Conservation (phyloP, 2,113 vertebrate species). For the Anhinga anhinga region DNA sequence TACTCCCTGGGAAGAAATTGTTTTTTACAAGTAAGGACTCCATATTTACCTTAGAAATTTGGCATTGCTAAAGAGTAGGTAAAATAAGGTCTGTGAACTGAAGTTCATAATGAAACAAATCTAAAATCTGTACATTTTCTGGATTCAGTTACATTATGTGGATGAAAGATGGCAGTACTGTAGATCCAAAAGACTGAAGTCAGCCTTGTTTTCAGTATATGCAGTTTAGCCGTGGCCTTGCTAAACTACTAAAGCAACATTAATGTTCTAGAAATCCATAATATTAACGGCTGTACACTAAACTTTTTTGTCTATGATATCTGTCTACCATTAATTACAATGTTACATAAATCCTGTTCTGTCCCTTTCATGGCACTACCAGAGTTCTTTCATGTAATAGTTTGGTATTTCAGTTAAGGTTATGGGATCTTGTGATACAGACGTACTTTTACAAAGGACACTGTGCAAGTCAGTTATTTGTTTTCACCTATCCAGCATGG, state of each 20-base stretch:
- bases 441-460: not conserved
- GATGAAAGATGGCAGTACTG: not conserved
- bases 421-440: not conserved
- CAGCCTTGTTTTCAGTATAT: not conserved
- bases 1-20: constrained; percentile 51
- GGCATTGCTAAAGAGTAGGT: not conserved
- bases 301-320: not conserved
- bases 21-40: constrained; percentile 13
- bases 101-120: not conserved
- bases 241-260: not conserved
- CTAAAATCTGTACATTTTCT: not conserved
- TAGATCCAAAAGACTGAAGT: not conserved
- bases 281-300: not conserved
- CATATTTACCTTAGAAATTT: not conserved
- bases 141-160: not conserved
- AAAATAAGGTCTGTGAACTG: not conserved
- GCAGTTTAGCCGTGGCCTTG: not conserved
- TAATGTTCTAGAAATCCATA: not conserved
- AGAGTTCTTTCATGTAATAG: not conserved
- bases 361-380: not conserved
- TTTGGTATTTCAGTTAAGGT: not conserved
- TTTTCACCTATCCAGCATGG: not conserved
- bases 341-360: not conserved
- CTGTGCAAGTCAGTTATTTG: accelerated
- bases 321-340: not conserved